Base-by-base conservation (phyloP, 2,113 vertebrate species). In the Seriola rivoliana region DNA sequence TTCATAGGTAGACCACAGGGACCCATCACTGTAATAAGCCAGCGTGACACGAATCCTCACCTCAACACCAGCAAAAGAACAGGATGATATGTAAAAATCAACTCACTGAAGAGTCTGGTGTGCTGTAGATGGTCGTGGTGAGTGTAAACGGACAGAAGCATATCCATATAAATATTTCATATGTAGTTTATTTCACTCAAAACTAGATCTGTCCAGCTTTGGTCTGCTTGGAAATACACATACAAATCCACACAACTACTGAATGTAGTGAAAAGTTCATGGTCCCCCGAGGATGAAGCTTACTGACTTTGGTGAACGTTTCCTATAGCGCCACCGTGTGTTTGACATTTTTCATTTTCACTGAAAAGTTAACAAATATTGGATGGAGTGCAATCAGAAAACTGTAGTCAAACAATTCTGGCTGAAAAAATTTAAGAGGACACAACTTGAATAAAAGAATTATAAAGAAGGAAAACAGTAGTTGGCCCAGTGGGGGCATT, bases 1-100 rank as follows among this genome's bases (percentile, higher is more conserved):
- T 93, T 88, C 89, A 93, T 90, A 73, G 75, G 52, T 17, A 64
- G 65, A 75, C 84, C 77, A 78, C 76, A 74, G 82, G 38, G 67
- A 87, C 84, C 71, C 69, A 71, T 88, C 84, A 73, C 60, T 81
- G 79, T 88, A 89, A 91, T 92, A 89, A 91, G 82, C 70, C 58
- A 42, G 54, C 59, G 74, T 89, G 89, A 82, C 87, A 88, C 16
- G 9, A 88, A 82, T 84, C 69, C 70, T 79, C 75, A 87, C 89
- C 79, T 80, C 13, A 55, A 8, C 2, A 7, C 32, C 65, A 60
- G 63, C n/a, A 58, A 76, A 81, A 60, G 54, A 87, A 14, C 16
- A 52, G 19, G 75, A 72, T 80, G 75, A 74, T 19, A 78, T 42
- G 75, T 78, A 29, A 52, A 88, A 86, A 81, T 55, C 42, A 59